Percentiles rank a stretch among this genome's conserved stretches.
Evolutionary conservation across 2,113 vertebrate genomes (phyloP).

Genomic region (Colossoma macropomum): DNA sequence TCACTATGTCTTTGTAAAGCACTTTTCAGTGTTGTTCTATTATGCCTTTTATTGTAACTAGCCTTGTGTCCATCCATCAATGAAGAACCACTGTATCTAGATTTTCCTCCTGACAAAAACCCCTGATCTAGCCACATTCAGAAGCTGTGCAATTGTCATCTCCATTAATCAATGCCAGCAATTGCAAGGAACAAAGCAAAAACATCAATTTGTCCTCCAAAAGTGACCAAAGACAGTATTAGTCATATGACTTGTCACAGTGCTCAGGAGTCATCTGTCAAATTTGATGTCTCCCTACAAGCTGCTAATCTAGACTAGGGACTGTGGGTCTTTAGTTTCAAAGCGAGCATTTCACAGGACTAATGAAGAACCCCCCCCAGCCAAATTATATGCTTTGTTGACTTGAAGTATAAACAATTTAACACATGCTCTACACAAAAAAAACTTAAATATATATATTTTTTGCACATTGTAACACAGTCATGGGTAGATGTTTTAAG

Average conservation of each 20-base stretch:
- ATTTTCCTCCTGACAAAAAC: slow-evolving; percentile 3
- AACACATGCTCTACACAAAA: no score
- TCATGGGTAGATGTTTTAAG: no score
- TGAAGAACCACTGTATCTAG: background rate
- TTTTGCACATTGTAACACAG: no score
- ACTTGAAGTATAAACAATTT: no score
- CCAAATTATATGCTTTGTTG: no score
- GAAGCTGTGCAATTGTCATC: background rate
- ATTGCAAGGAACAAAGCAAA: slow-evolving; percentile 5
- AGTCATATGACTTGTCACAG: slow-evolving; percentile 5
- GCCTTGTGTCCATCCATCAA: background rate
- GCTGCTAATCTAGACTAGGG: background rate
- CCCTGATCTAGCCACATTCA: background rate
- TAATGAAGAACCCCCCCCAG: background rate
- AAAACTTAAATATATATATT: no score
- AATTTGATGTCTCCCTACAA: background rate
- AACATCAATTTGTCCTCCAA: slow-evolving; percentile 15
- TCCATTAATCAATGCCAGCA: slow-evolving; percentile 26
- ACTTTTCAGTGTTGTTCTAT: background rate
- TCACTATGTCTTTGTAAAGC: background rate
- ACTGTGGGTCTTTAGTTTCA: background rate
- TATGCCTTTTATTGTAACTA: background rate
- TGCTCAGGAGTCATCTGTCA: background rate
- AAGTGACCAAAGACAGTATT: background rate
- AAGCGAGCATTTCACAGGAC: background rate